Percentiles rank a stretch among this genome's conserved stretches.
Conservation (phyloP, 2,113 vertebrate species). For the Nerophis lumbriciformis region DNA sequence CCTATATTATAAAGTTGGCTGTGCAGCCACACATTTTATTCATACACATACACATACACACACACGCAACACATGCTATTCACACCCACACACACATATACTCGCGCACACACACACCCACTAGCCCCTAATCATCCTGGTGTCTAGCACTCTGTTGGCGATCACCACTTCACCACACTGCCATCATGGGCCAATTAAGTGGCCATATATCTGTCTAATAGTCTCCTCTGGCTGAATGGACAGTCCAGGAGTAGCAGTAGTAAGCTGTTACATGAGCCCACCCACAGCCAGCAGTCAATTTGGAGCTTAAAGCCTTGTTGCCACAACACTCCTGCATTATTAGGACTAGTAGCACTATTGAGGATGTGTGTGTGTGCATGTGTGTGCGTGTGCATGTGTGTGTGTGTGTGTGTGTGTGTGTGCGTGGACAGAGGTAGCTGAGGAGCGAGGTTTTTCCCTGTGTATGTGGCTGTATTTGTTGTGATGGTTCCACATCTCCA, state of each 20-base stretch:
- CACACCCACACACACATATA: conserved; percentile 23
- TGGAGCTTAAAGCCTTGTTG: conserved; percentile 69
- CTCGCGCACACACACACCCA: conserved; percentile 32
- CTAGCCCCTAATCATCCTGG: conserved; percentile 66
- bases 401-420: conserved; percentile 12
- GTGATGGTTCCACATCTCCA: not conserved
- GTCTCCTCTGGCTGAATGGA: conserved; percentile 66
- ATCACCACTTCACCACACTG: conserved; percentile 70
- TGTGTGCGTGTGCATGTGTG: conserved; percentile 21
- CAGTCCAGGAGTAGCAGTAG: conserved; percentile 54
- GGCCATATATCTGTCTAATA: conserved; percentile 72
- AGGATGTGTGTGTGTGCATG: conserved; percentile 38
- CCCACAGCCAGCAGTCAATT: conserved; percentile 65
- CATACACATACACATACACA: conserved; percentile 25
- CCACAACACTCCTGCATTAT: conserved; percentile 69
- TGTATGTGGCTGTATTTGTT: conserved; percentile 15
- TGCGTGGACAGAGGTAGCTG: not conserved
- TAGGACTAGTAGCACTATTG: conserved; percentile 57
- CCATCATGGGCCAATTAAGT: conserved; percentile 78
- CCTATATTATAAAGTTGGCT: conserved; percentile 33
- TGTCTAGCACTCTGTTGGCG: conserved; percentile 72
- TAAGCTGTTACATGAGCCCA: conserved; percentile 52
- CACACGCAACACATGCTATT: conserved; percentile 17
- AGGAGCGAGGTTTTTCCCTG: conserved; percentile 11
- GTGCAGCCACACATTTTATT: conserved; percentile 26